phyloP scores from a whole-genome alignment of 37 sponge, comb jelly and placozoan genomes.

The Bolinopsis microptera region DNA sequence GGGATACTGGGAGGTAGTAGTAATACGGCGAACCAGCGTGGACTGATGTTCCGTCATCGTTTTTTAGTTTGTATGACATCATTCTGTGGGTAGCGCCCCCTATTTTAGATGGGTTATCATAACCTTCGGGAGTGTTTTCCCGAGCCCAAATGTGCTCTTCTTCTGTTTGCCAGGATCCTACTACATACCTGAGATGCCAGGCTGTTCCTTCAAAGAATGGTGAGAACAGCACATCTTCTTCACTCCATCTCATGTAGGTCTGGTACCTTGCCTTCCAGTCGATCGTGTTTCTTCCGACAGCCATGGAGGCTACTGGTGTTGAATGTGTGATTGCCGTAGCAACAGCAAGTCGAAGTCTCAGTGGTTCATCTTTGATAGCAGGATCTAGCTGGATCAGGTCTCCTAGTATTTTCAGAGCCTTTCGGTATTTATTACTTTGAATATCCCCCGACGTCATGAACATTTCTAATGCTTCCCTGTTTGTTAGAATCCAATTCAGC shows the following conservation, averaged over 20 bases:
- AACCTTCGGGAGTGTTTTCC: not conserved
- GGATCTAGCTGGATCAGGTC: not conserved
- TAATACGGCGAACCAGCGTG: not conserved
- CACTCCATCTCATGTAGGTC: not conserved
- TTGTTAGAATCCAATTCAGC: not conserved
- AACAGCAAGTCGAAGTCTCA: not conserved
- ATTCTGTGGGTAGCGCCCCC: not conserved
- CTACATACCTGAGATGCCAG: not conserved
- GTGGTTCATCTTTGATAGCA: not conserved
- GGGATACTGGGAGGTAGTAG: not conserved
- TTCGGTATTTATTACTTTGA: not conserved
- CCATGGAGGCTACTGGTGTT: not conserved
- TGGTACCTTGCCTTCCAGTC: not conserved
- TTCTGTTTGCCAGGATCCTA: not conserved
- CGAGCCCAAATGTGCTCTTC: not conserved
- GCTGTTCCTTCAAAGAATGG: not conserved
- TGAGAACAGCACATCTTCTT: not conserved
- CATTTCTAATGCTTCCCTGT: not conserved
- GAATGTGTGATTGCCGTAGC: not conserved
- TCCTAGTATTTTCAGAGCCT: not conserved
- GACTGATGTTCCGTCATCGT: not conserved
- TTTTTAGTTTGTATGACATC: not conserved
- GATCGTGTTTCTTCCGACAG: not conserved
- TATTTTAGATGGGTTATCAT: not conserved
- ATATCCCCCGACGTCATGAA: not conserved